Percentiles rank a stretch among this genome's conserved stretches.
Evolutionary conservation across 2,113 vertebrate species (phyloP).

Genomic region (human): GRCh38 chr11:113666001-113666500

Average conservation of each 20-base stretch:
- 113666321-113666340: no score
- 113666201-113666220: neutral
- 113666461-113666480: no score
- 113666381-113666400: neutral
- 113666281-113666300: no score
- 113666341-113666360: no score
- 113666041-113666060: no score
- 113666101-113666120: neutral
- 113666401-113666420: neutral
- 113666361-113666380: no score
- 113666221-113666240: neutral
- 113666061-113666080: neutral
- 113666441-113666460: no score
- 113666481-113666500: no score
- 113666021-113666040: no score
- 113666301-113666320: no score
- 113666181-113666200: neutral
- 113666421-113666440: neutral
- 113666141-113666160: neutral
- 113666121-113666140: neutral
- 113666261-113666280: neutral
- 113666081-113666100: neutral
- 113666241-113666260: neutral
- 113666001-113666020: no score
- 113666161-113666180: neutral